Conservation (phyloP, 1,140 invertebrate genomes). For the Eumaeus atala region DNA sequence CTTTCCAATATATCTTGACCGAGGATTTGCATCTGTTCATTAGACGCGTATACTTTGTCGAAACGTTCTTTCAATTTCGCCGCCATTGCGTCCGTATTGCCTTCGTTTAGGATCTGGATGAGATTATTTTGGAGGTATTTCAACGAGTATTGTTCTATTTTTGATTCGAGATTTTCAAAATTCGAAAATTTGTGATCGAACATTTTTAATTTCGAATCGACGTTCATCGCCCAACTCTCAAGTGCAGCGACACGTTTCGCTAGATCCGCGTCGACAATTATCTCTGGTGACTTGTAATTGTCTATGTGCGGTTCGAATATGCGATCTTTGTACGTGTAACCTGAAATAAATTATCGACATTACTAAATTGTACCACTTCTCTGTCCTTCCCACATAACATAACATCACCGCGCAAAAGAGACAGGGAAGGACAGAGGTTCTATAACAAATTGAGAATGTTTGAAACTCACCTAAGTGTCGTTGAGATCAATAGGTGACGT, state of each 20-base stretch:
- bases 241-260: constrained; percentile 51
- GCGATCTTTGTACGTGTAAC: constrained; percentile 46
- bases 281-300: constrained; percentile 46
- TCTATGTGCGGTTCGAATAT: constrained; percentile 33
- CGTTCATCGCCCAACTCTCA: constrained; percentile 56
- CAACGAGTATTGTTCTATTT: constrained; percentile 58
- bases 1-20: constrained; percentile 54
- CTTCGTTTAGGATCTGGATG: constrained; percentile 48
- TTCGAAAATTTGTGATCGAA: constrained; percentile 54
- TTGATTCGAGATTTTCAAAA: constrained; percentile 49
- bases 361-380: constrained; percentile 25
- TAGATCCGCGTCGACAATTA: constrained; percentile 44
- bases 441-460: constrained; percentile 15
- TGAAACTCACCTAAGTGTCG: constrained; percentile 66
- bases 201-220: constrained; percentile 44
- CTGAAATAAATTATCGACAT: constrained; percentile 39
- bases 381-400: constrained; percentile 65
- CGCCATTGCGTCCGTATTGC: constrained; percentile 46
- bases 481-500: constrained; percentile 63
- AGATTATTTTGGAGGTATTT: constrained; percentile 57
- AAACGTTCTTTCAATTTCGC: constrained; percentile 50
- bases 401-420: constrained; percentile 16
- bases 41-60: constrained; percentile 49
- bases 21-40: constrained; percentile 43
- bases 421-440: constrained; percentile 69